Evolutionary conservation across 2,888 invertebrate genomes (phyloP).

Genomic region (Pyrrhia umbra): DNA sequence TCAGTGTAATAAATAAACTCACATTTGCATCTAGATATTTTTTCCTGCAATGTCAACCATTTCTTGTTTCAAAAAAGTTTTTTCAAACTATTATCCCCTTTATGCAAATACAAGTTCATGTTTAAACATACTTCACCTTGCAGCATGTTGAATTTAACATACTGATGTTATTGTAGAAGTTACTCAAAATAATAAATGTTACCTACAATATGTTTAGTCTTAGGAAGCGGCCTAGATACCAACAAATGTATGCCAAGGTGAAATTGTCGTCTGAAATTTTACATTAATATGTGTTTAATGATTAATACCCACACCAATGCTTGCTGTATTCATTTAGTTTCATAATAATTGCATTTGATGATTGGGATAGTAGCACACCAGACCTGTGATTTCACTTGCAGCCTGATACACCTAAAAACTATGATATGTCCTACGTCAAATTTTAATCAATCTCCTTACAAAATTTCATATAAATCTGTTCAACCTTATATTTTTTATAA

Average conservation of each 20-base stretch:
- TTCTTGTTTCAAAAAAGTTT: background rate
- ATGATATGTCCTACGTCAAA: too few relatives aligned
- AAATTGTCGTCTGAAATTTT: conserved; percentile 47
- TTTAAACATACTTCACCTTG: conserved; percentile 3
- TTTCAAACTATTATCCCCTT: background rate
- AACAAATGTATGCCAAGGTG: conserved; percentile 77
- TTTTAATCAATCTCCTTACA: too few relatives aligned
- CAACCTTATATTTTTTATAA: too few relatives aligned
- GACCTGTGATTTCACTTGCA: too few relatives aligned
- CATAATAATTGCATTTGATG: background rate
- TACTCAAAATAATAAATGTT: conserved; percentile 34
- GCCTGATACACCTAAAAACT: too few relatives aligned
- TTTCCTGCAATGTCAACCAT: conserved; percentile 25
- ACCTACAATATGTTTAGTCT: conserved; percentile 27
- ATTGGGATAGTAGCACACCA: background rate
- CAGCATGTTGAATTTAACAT: conserved; percentile 14
- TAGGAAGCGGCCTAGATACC: conserved; percentile 63
- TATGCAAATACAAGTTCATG: too few relatives aligned
- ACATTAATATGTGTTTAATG: conserved; percentile 41
- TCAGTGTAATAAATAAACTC: background rate
- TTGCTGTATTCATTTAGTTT: conserved; percentile 1
- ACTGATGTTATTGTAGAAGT: conserved; percentile 5
- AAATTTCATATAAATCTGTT: too few relatives aligned
- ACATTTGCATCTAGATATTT: background rate
- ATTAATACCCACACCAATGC: conserved; percentile 15